A percentile compares a stretch with the other conserved stretches of the same genome.
Evolutionary conservation across 2,113 vertebrate genomes (phyloP).

Genomic region (Labeo rohita): DNA sequence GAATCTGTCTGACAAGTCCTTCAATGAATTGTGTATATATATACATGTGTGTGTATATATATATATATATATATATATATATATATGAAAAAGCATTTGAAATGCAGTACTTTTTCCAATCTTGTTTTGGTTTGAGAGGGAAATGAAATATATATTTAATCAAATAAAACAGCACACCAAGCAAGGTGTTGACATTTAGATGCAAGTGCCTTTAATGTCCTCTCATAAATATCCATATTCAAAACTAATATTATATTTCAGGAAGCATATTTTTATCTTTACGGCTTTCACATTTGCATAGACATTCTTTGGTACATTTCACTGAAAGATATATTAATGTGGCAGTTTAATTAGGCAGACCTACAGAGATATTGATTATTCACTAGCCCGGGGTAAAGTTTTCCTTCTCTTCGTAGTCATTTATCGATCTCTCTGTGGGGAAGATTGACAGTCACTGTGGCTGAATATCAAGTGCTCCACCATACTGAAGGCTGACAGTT

Average conservation of each 20-base stretch:
- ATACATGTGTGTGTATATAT: no score
- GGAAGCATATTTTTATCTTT: conserved; percentile 6
- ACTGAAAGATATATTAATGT: conserved; percentile 71
- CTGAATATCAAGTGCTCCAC: conserved; percentile 65
- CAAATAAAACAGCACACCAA: background rate
- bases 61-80: no score
- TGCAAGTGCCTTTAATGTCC: background rate
- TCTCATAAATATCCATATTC: conserved; percentile 5
- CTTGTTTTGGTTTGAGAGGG: background rate
- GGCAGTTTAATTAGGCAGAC: conserved; percentile 74
- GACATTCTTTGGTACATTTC: conserved; percentile 59
- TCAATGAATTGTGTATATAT: no score
- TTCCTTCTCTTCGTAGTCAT: conserved; percentile 74
- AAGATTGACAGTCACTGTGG: conserved; percentile 62
- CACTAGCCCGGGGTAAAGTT: conserved; percentile 73
- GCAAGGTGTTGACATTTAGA: conserved; percentile 3
- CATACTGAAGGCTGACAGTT: conserved; percentile 45
- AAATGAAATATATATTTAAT: background rate
- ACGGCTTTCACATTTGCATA: conserved; percentile 30
- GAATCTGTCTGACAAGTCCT: background rate
- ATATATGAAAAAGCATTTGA: no score
- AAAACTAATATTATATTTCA: background rate
- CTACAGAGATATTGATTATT: conserved; percentile 74
- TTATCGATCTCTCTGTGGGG: conserved; percentile 69
- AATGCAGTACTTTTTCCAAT: no score